A percentile compares a stretch with the other conserved stretches of the same genome.
Evolutionary conservation across 2,888 invertebrate species (phyloP).

Genomic region (Ctena decussata): DNA sequence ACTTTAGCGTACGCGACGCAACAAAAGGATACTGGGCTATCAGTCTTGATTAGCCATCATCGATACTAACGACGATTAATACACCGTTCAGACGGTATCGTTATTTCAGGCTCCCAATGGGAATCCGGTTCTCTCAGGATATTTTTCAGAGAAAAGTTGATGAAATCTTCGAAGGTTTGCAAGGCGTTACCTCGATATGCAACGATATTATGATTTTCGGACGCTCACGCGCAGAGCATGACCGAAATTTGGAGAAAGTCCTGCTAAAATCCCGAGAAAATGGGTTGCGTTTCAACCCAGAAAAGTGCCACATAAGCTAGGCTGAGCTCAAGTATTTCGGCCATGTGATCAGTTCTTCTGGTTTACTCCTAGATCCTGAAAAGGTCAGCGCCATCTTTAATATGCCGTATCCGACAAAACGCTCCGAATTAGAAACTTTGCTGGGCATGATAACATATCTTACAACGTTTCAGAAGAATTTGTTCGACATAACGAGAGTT

Average conservation of each 20-base stretch:
- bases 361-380: constrained; percentile 11
- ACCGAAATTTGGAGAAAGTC: neutral
- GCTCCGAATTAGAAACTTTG: constrained; percentile 20
- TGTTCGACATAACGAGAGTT: constrained; percentile 33
- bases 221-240: constrained; percentile 1
- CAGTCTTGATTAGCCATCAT: constrained; percentile 45
- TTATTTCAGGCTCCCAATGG: constrained; percentile 58
- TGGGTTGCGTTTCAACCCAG: constrained; percentile 19
- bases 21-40: constrained; percentile 46
- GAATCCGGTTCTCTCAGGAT: constrained; percentile 34
- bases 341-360: constrained; percentile 2
- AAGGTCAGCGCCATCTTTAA: neutral
- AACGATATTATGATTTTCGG: constrained; percentile 8
- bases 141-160: constrained; percentile 38
- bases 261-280: neutral
- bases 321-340: constrained; percentile 13
- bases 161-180: constrained; percentile 39
- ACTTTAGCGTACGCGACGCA: constrained; percentile 48
- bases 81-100: constrained; percentile 57
- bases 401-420: constrained; percentile 12
- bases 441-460: constrained; percentile 44
- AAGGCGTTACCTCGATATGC: constrained; percentile 32
- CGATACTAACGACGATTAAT: constrained; percentile 52
- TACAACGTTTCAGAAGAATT: constrained; percentile 48
- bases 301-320: constrained; percentile 1